Base-by-base conservation (phyloP, 2,113 vertebrate genomes). In the Eublepharis macularius region DNA sequence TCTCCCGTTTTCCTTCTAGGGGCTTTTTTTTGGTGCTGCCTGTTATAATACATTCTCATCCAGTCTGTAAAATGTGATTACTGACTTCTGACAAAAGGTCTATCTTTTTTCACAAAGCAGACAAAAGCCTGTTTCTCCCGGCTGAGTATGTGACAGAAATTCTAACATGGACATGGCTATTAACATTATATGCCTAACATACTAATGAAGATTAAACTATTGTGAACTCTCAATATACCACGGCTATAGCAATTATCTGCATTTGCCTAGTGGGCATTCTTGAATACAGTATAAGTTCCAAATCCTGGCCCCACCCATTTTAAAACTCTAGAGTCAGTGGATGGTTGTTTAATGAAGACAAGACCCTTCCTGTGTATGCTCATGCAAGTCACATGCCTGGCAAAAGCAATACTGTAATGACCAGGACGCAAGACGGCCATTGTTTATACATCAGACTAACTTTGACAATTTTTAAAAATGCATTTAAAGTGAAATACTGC, bases 81-180 rank as follows among this genome's bases (percentile, higher is more conserved):
- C 49, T 26, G 57, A 6, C 63, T 88, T 89, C 60, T 80, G n/a
- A 84, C 54, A 84, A 84, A 84, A 66, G 82, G 86, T 78, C 11
- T 74, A 0, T 60, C 36, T 49, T 84, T 14, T 45, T 57, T 85
- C 49, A 24, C 39, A 80, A 88, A 24, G 47, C 49, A 80, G 51
- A 17, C 34, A 89, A 88, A 91, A 76, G 57, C 26, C 81, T 11
- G 1, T 41, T 32, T 81, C 92, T 91, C 82, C 6, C 65, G 75
- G 39, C 29, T 75, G 70, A n/a, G 54, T 75, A 75, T 75, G 70
- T 75, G 54, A 43, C 39, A 75, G 54, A 75, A 83, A 75, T 83
- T 45, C 51, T 82, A 57, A 82, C n/a, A 72, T 82, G 34, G 49
- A 72, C 51, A 54, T 54, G 68, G 68, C 47, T 72, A 41, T 82